Percentiles rank a stretch among this genome's conserved stretches.
Evolutionary conservation across 2,888 invertebrate species (phyloP).

Genomic region (Nemurella pictetii): DNA sequence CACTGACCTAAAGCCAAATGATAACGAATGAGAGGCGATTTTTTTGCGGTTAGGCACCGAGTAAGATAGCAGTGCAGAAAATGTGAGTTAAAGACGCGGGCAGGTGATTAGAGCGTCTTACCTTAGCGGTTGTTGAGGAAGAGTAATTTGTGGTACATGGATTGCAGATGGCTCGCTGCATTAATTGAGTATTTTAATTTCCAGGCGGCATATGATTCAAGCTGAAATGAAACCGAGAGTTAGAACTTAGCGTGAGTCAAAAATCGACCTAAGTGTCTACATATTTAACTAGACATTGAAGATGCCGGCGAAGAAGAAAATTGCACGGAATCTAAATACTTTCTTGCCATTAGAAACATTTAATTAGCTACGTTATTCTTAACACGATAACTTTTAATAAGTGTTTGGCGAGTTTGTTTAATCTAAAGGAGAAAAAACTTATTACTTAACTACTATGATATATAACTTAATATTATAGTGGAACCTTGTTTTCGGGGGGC

Average conservation of each 20-base stretch:
- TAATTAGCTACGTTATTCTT: background rate
- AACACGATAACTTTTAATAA: background rate
- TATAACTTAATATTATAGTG: background rate
- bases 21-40: slow-evolving; percentile 17
- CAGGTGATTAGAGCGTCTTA: background rate
- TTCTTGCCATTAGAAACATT: background rate
- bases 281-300: too few species aligned
- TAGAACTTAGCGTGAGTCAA: background rate
- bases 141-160: background rate
- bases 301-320: too few species aligned
- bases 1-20: slow-evolving; percentile 36
- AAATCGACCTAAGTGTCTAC: too few species aligned
- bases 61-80: too few species aligned
- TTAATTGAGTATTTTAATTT: too few species aligned
- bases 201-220: too few species aligned
- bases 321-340: background rate
- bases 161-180: background rate
- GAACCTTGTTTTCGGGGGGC: background rate
- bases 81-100: background rate
- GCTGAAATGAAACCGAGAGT: background rate
- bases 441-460: background rate
- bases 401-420: background rate
- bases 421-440: background rate
- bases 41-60: slow-evolving; percentile 1
- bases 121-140: background rate